A percentile compares a stretch with the other conserved stretches of the same genome.
phyloP scores from a whole-genome alignment of 2,888 invertebrate species.

The Erebia epiphron region DNA sequence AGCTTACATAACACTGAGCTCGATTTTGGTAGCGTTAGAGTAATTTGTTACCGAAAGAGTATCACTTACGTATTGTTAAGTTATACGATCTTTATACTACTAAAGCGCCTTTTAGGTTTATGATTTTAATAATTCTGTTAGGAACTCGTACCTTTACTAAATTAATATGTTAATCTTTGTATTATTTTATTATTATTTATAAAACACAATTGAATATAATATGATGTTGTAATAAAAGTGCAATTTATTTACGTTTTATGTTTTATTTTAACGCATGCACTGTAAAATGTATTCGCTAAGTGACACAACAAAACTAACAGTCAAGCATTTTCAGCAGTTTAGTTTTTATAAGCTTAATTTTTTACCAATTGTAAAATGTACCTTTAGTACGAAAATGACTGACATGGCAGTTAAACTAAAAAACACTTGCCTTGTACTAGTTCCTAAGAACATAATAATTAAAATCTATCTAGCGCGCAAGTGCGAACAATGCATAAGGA shows the following conservation, averaged over 20 bases:
- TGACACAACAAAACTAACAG: not conserved
- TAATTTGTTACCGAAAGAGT: slow-evolving; percentile 42
- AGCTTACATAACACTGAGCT: slow-evolving; percentile 69
- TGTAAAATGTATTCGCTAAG: not conserved
- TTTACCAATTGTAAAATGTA: not conserved
- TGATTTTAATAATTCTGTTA: not conserved
- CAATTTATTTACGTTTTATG: slow-evolving; percentile 29
- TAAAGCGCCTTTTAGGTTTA: not conserved
- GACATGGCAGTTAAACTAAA: not conserved
- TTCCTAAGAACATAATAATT: not conserved
- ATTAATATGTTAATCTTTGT: not conserved
- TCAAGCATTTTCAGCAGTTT: no score
- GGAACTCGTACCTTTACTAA: not conserved
- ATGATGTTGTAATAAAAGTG: slow-evolving; percentile 36
- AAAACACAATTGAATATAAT: slow-evolving; percentile 13
- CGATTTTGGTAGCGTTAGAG: slow-evolving; percentile 70
- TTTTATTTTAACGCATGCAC: slow-evolving; percentile 40
- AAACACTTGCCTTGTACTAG: not conserved
- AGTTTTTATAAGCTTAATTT: not conserved
- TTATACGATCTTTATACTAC: slow-evolving; percentile 14
- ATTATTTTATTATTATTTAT: not conserved
- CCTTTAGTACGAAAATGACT: not conserved
- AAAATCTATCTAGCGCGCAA: not conserved
- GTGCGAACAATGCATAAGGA: no score
- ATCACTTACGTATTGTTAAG: slow-evolving; percentile 15